Evolutionary conservation across 2,113 vertebrate species (phyloP).

Genomic region (Lepus americanus): DNA sequence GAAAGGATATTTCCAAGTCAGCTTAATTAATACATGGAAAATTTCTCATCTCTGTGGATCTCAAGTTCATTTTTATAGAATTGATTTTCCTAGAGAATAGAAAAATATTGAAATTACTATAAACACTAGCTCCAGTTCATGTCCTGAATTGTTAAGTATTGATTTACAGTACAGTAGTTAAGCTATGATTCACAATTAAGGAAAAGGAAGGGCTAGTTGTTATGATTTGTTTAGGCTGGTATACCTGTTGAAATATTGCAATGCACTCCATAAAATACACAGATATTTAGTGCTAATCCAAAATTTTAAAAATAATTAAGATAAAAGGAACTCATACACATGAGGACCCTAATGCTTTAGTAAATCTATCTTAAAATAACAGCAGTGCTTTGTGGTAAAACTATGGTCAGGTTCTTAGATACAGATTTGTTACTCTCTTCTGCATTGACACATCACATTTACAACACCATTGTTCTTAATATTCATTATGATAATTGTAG

Average conservation of each 20-base stretch:
- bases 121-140: background rate
- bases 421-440: background rate
- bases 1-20: background rate
- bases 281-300: no score
- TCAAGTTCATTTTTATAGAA: constrained; percentile 8
- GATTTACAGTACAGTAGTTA: no score
- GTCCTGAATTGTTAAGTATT: constrained; percentile 23
- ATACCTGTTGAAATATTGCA: no score
- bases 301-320: no score
- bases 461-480: background rate
- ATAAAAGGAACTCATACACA: background rate
- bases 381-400: background rate
- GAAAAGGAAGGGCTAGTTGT: no score
- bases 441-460: constrained; percentile 17
- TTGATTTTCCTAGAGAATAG: background rate
- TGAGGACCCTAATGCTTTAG: background rate
- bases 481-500: constrained; percentile 35
- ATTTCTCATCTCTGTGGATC: background rate
- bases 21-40: background rate
- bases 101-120: background rate
- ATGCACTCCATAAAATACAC: no score
- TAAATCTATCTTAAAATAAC: background rate
- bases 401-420: background rate
- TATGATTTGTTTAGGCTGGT: no score
- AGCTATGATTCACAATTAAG: no score